A percentile compares a stretch with the other conserved stretches of the same genome.
Conservation (phyloP, 2,888 invertebrate genomes). For the Nymphalis urticae region DNA sequence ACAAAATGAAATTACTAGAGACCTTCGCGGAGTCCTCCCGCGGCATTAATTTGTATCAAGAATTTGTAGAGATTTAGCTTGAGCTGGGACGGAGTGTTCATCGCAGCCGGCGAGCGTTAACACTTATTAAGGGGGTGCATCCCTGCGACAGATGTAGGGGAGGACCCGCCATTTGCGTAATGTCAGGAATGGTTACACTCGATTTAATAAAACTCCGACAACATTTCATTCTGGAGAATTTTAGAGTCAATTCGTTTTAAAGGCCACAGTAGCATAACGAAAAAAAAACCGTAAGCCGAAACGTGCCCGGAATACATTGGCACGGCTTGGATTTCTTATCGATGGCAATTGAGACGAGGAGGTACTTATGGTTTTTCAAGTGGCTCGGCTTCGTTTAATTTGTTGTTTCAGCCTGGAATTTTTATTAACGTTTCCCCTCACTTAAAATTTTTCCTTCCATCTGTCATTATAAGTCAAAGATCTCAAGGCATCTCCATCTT, state of each 20-base stretch:
- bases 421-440: conserved; percentile 80
- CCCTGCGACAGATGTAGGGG: conserved; percentile 81
- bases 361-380: conserved; percentile 81
- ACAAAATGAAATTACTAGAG: conserved; percentile 76
- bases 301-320: conserved; percentile 80
- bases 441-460: conserved; percentile 64
- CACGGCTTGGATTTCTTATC: conserved; percentile 81
- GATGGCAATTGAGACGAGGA: conserved; percentile 81
- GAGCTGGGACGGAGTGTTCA: conserved; percentile 74
- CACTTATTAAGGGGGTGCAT: conserved; percentile 82
- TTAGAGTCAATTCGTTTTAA: conserved; percentile 81
- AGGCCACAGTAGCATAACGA: conserved; percentile 75
- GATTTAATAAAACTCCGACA: conserved; percentile 82
- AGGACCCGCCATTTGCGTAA: conserved; percentile 80
- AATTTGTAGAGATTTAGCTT: conserved; percentile 81
- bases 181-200: conserved; percentile 81
- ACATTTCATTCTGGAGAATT: conserved; percentile 80
- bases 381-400: conserved; percentile 82
- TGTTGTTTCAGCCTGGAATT: conserved; percentile 81
- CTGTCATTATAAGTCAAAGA: conserved; percentile 29
- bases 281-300: conserved; percentile 79
- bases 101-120: conserved; percentile 80
- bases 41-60: conserved; percentile 81
- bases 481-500: conserved; percentile 10
- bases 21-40: conserved; percentile 65